These are phyloP conservation scores for Stercorarius parasiticus DNA, from an alignment of 2,113 vertebrate species.

Conservation along the genomic window DNA sequence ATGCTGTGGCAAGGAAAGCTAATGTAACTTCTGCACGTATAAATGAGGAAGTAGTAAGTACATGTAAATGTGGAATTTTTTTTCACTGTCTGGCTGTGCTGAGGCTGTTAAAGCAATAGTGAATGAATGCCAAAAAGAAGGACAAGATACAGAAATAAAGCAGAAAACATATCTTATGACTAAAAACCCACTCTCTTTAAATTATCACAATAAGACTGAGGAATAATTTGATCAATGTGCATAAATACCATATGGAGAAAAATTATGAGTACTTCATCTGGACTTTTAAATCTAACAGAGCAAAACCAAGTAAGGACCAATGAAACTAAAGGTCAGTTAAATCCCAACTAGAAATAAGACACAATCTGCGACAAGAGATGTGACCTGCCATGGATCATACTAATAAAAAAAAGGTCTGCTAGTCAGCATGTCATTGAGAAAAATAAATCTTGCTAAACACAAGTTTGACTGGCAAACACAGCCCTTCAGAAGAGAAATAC, in stretches of 20 bases:
- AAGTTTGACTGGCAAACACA: not conserved
- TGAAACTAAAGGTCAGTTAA: conserved; percentile 25
- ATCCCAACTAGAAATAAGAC: conserved; percentile 14
- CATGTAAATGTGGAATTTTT: not conserved
- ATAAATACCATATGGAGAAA: not conserved
- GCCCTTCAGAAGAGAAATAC: not conserved
- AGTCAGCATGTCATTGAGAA: not conserved
- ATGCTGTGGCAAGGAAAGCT: not conserved
- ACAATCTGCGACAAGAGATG: not conserved
- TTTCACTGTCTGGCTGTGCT: not conserved
- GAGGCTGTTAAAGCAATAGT: not conserved
- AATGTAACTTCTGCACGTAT: not conserved
- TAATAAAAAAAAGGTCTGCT: conserved; percentile 6
- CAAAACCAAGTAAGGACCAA: not conserved
- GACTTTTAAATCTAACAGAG: not conserved
- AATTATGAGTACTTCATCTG: not conserved
- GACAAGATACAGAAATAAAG: not conserved
- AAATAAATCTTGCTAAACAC: conserved; percentile 2
- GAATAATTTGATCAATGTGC: not conserved
- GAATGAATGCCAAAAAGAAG: not conserved
- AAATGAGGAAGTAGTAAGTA: not conserved
- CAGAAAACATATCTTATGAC: not conserved
- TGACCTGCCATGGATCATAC: not conserved
- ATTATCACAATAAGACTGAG: not conserved
- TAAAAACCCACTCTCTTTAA: not conserved